Percentiles rank a stretch among this genome's conserved stretches.
Conservation (phyloP, 2,888 invertebrate species). For the Ramazzottius varieornatus region DNA sequence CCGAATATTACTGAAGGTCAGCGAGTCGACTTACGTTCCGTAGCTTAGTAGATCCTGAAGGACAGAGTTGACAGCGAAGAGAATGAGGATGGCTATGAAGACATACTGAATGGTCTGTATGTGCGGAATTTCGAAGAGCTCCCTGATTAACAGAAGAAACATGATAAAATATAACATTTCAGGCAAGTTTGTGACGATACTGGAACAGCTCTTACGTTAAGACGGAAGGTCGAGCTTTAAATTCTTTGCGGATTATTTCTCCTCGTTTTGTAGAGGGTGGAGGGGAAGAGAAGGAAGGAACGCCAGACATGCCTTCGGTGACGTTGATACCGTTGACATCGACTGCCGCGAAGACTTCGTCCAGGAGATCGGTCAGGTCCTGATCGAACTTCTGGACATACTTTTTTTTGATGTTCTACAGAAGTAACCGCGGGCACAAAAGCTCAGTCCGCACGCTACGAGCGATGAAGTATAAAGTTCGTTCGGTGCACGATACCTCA, state of each 20-base stretch:
- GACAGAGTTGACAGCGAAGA: slow-evolving; percentile 42
- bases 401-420: neutral
- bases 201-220: neutral
- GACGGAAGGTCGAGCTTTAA: neutral
- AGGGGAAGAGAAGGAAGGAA: too few species aligned
- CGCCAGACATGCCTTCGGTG: too few species aligned
- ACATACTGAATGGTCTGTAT: slow-evolving; percentile 59
- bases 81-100: slow-evolving; percentile 45
- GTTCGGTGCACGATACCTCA: too few species aligned
- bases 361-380: neutral
- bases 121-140: slow-evolving; percentile 46
- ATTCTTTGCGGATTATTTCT: neutral
- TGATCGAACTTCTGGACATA: neutral
- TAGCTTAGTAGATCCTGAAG: slow-evolving; percentile 43
- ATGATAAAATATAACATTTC: neutral
- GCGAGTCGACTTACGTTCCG: slow-evolving; percentile 37
- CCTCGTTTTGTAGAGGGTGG: too few species aligned
- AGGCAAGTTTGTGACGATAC: neutral
- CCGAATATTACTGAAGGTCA: too few species aligned
- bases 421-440: too few species aligned
- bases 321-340: too few species aligned
- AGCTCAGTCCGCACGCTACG: too few species aligned
- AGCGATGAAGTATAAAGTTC: too few species aligned
- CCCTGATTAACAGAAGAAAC: slow-evolving; percentile 21
- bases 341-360: neutral